Conservation (phyloP, 2,888 invertebrate genomes). For the Sesia apiformis region DNA sequence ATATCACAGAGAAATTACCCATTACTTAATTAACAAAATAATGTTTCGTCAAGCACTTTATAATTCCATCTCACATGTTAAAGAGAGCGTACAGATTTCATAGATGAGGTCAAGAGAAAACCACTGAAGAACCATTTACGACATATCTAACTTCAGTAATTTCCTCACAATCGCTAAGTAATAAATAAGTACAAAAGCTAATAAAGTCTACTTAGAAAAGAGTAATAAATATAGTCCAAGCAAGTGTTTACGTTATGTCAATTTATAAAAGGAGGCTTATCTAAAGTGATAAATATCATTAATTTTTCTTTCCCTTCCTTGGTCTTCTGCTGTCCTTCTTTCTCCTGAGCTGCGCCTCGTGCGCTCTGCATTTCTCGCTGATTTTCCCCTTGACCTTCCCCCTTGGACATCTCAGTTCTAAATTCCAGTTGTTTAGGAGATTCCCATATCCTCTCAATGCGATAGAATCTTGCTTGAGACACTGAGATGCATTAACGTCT, state of each 20-base stretch:
- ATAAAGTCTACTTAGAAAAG: neutral
- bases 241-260: neutral
- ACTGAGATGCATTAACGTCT: conserved; percentile 66
- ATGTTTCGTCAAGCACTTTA: conserved; percentile 60
- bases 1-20: conserved; percentile 75
- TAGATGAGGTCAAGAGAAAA: neutral
- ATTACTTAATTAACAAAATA: conserved; percentile 64
- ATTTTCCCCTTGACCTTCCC: conserved; percentile 23
- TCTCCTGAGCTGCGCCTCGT: conserved; percentile 37
- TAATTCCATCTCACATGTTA: conserved; percentile 33
- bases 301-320: conserved; percentile 11
- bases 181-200: conserved; percentile 32
- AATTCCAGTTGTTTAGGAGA: conserved; percentile 75
- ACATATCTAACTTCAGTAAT: neutral
- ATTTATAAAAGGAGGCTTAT: neutral
- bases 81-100: conserved; percentile 3
- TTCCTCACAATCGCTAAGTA: conserved; percentile 19
- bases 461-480: conserved; percentile 76
- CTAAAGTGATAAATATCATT: conserved; percentile 3
- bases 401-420: conserved; percentile 56
- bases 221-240: neutral
- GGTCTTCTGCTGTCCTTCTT: conserved; percentile 32
- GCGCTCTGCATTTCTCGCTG: conserved; percentile 32
- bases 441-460: conserved; percentile 74
- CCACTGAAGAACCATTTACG: neutral